Conservation (phyloP, 2,113 vertebrate species). For the Lethenteron reissneri region DNA sequence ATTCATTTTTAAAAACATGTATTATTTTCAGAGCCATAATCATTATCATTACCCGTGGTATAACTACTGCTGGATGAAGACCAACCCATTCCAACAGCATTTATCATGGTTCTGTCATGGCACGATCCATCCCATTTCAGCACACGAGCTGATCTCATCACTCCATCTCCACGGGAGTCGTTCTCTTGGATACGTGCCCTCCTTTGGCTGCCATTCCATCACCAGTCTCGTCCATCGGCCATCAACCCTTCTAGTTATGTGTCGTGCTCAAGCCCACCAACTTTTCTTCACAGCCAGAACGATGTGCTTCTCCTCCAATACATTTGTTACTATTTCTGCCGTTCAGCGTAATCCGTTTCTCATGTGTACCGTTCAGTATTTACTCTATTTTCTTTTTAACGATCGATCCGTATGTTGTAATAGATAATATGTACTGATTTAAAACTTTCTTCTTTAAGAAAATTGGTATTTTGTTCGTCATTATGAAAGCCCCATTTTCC, state of each 20-base stretch:
- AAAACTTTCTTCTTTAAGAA: background rate
- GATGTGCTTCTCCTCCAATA: background rate
- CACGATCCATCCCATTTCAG: too few species aligned
- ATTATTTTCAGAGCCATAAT: too few species aligned
- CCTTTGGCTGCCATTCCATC: too few species aligned
- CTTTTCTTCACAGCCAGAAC: background rate
- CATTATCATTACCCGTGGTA: too few species aligned
- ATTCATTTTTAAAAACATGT: too few species aligned
- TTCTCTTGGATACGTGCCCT: too few species aligned
- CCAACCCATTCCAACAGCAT: too few species aligned
- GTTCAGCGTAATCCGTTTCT: background rate
- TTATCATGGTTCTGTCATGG: too few species aligned
- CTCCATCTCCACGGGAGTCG: too few species aligned
- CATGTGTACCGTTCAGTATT: background rate
- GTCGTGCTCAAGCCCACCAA: conserved; percentile 13
- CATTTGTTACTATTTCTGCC: background rate
- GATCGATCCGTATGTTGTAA: background rate
- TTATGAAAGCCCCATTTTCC: background rate
- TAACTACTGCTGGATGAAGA: too few species aligned
- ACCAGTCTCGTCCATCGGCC: conserved; percentile 8
- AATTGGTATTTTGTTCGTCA: background rate
- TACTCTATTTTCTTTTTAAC: background rate
- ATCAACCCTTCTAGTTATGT: conserved; percentile 14
- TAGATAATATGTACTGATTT: background rate
- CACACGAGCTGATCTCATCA: too few species aligned